Evolutionary conservation across 2,888 invertebrate species (phyloP).

Genomic region (Gerris lacustris): DNA sequence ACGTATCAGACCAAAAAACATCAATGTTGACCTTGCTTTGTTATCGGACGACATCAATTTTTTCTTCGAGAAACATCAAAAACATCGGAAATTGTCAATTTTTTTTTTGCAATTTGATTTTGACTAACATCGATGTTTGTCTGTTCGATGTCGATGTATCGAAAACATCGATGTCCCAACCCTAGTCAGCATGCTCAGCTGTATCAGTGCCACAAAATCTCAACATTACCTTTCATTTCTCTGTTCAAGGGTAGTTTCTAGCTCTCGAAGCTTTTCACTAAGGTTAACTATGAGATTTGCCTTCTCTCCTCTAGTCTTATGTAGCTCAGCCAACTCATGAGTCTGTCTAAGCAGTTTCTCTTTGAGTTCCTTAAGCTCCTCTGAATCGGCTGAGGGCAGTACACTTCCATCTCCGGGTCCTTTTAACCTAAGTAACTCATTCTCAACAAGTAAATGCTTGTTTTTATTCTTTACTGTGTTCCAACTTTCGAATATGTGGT

Average conservation of each 20-base stretch:
- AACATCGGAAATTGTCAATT: no score
- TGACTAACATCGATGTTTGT: no score
- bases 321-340: slow-evolving; percentile 84
- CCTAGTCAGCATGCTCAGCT: no score
- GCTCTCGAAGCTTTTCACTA: slow-evolving; percentile 71
- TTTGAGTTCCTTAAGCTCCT: slow-evolving; percentile 61
- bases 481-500: slow-evolving; percentile 70
- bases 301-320: slow-evolving; percentile 80
- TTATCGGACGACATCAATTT: no score
- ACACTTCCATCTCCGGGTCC: slow-evolving; percentile 36
- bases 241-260: slow-evolving; percentile 58
- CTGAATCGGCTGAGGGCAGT: slow-evolving; percentile 37
- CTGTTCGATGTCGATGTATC: no score
- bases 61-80: no score
- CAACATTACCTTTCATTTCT: slow-evolving; percentile 56
- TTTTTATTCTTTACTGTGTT: slow-evolving; percentile 71
- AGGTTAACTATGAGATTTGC: slow-evolving; percentile 85
- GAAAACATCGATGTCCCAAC: no score
- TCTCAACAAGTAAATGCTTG: slow-evolving; percentile 68
- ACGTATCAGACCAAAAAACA: no score
- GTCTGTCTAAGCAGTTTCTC: slow-evolving; percentile 76
- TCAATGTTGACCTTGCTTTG: no score
- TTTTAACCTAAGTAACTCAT: slow-evolving; percentile 63
- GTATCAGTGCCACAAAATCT: no score
- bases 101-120: no score